Percentiles rank a stretch among this genome's conserved stretches.
Evolutionary conservation across 2,113 vertebrate species (phyloP).

Genomic region (Antigone vipio): DNA sequence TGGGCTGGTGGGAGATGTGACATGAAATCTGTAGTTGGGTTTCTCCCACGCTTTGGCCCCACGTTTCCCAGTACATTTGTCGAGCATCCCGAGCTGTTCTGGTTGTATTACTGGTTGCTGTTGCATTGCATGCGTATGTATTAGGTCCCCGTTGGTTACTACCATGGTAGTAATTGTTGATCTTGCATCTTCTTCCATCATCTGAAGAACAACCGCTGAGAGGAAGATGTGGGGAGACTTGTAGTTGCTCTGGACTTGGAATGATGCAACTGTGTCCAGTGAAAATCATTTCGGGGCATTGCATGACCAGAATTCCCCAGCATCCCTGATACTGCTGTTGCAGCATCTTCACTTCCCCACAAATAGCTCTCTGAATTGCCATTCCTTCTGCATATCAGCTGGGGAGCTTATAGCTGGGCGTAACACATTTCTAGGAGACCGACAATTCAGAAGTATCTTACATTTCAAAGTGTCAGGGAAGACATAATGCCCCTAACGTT

Average conservation of each 20-base stretch:
- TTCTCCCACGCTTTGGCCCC: neutral
- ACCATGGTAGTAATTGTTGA: neutral
- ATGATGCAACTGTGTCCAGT: neutral
- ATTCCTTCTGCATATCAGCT: neutral
- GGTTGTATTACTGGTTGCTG: neutral
- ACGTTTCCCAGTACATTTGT: neutral
- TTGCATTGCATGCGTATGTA: neutral
- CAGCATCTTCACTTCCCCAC: neutral
- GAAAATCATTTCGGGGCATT: neutral
- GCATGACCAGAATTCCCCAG: neutral
- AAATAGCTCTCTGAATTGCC: neutral
- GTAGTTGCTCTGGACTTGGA: neutral
- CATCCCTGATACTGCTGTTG: neutral
- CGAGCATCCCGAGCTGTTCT: neutral
- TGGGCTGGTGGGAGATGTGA: neutral
- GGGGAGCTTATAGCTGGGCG: neutral
- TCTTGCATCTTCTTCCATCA: neutral
- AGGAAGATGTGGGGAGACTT: neutral
- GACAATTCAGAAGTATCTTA: neutral
- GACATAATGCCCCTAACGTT: neutral
- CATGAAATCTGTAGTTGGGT: neutral
- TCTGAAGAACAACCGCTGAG: neutral
- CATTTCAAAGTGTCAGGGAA: neutral
- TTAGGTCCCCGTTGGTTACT: neutral
- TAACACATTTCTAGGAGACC: neutral